These are phyloP conservation scores for Heliopora coerulea DNA, from an alignment of 92 coral and sea anemone genomes.

Conservation along the genomic window DNA sequence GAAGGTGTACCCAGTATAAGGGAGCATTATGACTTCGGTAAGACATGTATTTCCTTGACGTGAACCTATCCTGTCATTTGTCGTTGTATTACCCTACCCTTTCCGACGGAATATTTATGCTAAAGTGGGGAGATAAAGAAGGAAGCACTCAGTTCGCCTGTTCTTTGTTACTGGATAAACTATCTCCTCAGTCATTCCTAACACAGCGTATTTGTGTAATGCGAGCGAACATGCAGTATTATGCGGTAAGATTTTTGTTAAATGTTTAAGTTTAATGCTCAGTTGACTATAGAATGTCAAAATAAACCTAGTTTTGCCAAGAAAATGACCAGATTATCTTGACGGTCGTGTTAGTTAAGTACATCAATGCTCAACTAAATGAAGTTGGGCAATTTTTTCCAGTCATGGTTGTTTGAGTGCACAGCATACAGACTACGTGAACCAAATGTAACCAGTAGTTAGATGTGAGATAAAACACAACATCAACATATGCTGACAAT, in stretches of 20 bases:
- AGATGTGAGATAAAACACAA: too few species aligned
- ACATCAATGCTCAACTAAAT: too few species aligned
- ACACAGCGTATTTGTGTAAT: conserved; percentile 2
- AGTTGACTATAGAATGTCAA: too few species aligned
- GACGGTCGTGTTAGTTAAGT: too few species aligned
- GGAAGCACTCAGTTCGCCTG: not conserved
- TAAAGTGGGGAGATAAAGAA: too few species aligned
- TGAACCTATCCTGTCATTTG: conserved; percentile 27
- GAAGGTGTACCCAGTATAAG: not conserved
- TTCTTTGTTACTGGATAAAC: not conserved
- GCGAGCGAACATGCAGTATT: conserved; percentile 25
- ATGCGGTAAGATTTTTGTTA: not conserved
- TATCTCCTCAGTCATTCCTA: not conserved
- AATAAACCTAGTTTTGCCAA: too few species aligned
- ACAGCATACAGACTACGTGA: too few species aligned
- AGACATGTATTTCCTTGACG: conserved; percentile 19
- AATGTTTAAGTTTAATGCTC: not conserved
- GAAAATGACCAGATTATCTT: too few species aligned
- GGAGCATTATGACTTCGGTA: conserved; percentile 37
- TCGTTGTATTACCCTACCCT: conserved; percentile 19
- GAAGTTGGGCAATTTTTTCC: too few species aligned
- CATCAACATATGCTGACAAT: not conserved
- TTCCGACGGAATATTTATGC: conserved; percentile 42
- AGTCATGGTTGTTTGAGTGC: too few species aligned
- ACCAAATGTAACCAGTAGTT: not conserved